Evolutionary conservation across 2,888 invertebrate species (phyloP).

Genomic region (Oxytorus armatus): DNA sequence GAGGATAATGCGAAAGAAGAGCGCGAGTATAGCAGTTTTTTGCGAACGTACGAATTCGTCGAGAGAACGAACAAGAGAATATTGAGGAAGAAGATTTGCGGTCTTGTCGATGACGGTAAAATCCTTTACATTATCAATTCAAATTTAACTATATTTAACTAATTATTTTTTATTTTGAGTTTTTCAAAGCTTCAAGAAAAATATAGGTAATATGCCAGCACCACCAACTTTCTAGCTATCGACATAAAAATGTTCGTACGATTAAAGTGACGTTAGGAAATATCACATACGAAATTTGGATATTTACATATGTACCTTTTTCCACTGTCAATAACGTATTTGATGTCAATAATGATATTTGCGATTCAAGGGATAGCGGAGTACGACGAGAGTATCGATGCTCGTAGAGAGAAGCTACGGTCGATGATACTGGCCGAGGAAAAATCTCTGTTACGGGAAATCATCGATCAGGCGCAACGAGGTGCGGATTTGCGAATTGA

Average conservation of each 20-base stretch:
- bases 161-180: too few species aligned
- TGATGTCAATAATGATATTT: conserved; percentile 31
- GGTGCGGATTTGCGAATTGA: conserved; percentile 85
- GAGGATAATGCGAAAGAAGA: conserved; percentile 47
- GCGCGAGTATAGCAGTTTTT: conserved; percentile 67
- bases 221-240: too few species aligned
- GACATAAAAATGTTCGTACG: too few species aligned
- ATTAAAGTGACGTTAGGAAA: too few species aligned
- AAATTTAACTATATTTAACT: background rate
- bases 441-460: conserved; percentile 85
- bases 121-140: background rate
- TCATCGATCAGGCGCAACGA: conserved; percentile 86
- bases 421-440: conserved; percentile 84
- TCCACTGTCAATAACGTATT: background rate
- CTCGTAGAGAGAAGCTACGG: conserved; percentile 84
- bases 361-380: conserved; percentile 82
- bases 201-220: too few species aligned
- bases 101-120: conserved; percentile 73
- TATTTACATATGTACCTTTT: background rate
- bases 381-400: conserved; percentile 84
- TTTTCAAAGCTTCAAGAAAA: too few species aligned
- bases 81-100: conserved; percentile 67
- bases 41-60: conserved; percentile 71
- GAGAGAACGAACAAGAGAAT: conserved; percentile 71
- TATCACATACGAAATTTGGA: too few species aligned